Evolutionary conservation across 1,140 invertebrate species (phyloP).

Genomic region (Diplogasteroides magnus): DNA sequence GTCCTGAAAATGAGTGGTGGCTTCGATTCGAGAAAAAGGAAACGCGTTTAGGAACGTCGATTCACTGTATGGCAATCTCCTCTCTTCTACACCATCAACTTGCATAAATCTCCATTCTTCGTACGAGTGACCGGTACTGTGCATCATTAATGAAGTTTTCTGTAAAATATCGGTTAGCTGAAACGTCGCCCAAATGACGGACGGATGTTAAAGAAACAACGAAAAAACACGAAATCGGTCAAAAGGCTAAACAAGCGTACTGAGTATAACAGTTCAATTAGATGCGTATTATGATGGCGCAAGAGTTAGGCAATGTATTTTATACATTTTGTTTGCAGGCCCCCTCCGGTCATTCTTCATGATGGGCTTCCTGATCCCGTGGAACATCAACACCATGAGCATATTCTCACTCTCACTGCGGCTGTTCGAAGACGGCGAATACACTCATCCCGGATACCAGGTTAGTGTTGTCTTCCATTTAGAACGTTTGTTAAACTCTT

Average conservation of each 20-base stretch:
- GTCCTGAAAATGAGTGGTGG: not conserved
- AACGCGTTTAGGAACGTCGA: slow-evolving; percentile 22
- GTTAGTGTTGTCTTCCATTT: not conserved
- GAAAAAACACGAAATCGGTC: no score
- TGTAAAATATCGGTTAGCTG: no score
- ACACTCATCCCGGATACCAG: slow-evolving; percentile 38
- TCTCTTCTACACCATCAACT: slow-evolving; percentile 38
- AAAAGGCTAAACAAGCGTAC: no score
- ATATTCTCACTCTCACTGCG: slow-evolving; percentile 34
- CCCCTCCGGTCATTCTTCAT: slow-evolving; percentile 36
- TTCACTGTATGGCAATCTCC: slow-evolving; percentile 38
- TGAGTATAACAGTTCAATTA: no score
- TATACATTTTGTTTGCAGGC: no score
- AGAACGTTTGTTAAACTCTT: not conserved
- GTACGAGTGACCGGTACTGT: slow-evolving; percentile 35
- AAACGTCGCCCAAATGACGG: not conserved
- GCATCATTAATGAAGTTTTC: no score
- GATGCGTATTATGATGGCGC: no score
- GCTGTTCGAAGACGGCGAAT: slow-evolving; percentile 34
- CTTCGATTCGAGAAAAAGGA: not conserved
- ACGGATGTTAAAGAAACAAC: not conserved
- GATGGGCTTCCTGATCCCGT: slow-evolving; percentile 41
- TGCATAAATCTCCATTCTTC: slow-evolving; percentile 37
- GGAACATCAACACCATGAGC: slow-evolving; percentile 41
- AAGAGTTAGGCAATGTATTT: no score